Base-by-base conservation (phyloP, 2,888 invertebrate species). In the Aleiodes testaceus region DNA sequence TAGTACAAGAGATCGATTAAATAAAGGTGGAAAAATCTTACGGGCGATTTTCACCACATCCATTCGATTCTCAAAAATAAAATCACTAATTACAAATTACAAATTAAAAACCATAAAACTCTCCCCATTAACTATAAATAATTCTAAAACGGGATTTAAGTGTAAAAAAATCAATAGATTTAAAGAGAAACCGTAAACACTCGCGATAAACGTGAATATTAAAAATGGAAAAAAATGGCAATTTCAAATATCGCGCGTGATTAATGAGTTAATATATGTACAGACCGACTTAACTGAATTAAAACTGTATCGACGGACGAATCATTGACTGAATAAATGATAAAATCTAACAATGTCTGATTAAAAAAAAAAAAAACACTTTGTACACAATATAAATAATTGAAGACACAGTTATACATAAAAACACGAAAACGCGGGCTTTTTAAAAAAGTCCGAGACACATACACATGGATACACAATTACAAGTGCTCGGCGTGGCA, bases 401-500 rank as follows among this genome's bases (percentile, higher is more conserved):
- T 64, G 53, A 42, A 44, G 72, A 73, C 70, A 73, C 72, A 77
- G 69, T 64, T 66, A 71, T 73, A 78, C 75, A 75, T 72, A 76
- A 72, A 72, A 69, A 74, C 72, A 73, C 52, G 53, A 30, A 55
- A 44, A 65, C 26, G 61, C 55, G 71, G 66, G 70, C 68, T 77
- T 76, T 74, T 73, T 72, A 50, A 74, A 72, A 66, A 72, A 73
- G 26, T 26, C 4, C 26, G 5, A 61, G 73, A 61, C 69, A 52
- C 74, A 64, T 72, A 50, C n/a, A n/a, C n/a, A 74, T 74, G 71
- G 44, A 70, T 67, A 73, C 66, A 72, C 52, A 52, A 22, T 61
- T 44, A 45, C 72, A 45, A 73, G 86, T 87, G 86, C 86, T 87
- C 83, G 78, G 81, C 79, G 82, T 83, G 85, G 87, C 87, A 87